These are phyloP conservation scores for Dryobotodes eremita DNA, from an alignment of 2,888 invertebrate genomes.

Conservation along the genomic window DNA sequence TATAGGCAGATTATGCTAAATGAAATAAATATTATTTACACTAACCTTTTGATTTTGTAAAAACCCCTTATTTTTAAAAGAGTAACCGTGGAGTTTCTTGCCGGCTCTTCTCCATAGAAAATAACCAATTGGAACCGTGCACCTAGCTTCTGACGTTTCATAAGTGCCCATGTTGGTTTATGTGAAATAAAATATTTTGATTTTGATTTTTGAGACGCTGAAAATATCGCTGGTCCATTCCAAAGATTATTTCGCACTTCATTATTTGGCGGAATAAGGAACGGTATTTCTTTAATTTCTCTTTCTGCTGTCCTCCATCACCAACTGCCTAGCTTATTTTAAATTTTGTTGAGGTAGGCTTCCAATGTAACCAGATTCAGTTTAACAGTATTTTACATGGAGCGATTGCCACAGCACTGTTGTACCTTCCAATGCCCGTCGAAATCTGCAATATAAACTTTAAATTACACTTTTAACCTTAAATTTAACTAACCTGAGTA, in stretches of 20 bases:
- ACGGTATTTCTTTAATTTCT: not conserved
- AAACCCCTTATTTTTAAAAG: no score
- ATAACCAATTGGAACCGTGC: no score
- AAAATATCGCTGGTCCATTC: not conserved
- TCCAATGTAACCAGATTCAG: not conserved
- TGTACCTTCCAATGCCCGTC: not conserved
- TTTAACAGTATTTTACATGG: not conserved
- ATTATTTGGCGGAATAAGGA: not conserved
- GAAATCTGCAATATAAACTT: not conserved
- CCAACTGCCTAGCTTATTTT: no score
- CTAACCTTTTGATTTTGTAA: not conserved
- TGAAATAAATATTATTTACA: not conserved
- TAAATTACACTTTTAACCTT: not conserved
- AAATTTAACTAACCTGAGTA: constrained; percentile 16
- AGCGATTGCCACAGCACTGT: not conserved
- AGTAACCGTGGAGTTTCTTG: no score
- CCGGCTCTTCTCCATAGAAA: no score
- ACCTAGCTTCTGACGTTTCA: no score
- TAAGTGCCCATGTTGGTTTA: no score
- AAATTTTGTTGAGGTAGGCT: not conserved
- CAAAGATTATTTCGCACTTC: not conserved
- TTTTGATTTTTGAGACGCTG: no score
- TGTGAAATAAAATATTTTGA: no score
- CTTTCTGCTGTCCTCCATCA: not conserved
- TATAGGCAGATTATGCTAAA: not conserved